Conservation (phyloP, 2,113 vertebrate species). For the Channa maculata region DNA sequence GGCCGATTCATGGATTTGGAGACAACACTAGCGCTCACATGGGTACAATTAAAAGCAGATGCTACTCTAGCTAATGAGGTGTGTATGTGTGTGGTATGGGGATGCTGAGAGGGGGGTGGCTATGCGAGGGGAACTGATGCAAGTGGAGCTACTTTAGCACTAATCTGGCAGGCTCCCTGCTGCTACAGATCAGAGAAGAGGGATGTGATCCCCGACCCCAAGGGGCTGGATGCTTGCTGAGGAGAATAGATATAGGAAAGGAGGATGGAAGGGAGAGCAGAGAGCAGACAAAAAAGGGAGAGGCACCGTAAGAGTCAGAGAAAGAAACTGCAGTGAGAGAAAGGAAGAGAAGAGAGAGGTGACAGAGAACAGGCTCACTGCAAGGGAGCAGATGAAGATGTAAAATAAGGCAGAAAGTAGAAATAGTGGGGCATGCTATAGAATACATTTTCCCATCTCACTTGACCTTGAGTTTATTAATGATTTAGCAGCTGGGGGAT, state of each 20-base stretch:
- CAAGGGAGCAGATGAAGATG: neutral
- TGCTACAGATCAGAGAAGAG: constrained; percentile 61
- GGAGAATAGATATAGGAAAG: constrained; percentile 50
- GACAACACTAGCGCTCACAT: constrained; percentile 63
- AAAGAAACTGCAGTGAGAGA: constrained; percentile 2
- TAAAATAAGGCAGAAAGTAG: neutral
- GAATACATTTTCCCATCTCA: neutral
- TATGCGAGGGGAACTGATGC: constrained; percentile 42
- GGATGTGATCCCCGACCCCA: constrained; percentile 38
- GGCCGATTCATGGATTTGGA: constrained; percentile 47
- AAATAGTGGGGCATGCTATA: neutral
- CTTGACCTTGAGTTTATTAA: neutral
- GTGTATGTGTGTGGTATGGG: constrained; percentile 23
- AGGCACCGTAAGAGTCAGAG: constrained; percentile 5
- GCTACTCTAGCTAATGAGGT: constrained; percentile 63
- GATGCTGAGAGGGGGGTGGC: constrained; percentile 16
- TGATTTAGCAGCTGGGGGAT: neutral
- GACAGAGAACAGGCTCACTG: neutral
- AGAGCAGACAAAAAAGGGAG: neutral
- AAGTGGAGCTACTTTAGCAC: constrained; percentile 42
- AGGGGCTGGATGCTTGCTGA: constrained; percentile 38
- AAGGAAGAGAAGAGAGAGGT: neutral
- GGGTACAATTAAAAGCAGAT: constrained; percentile 78
- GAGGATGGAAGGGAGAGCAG: neutral
- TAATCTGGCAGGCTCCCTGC: constrained; percentile 59